A percentile compares a stretch with the other conserved stretches of the same genome.
Conservation (phyloP, 2,113 vertebrate genomes). For the Coptodon bakossiorum region DNA sequence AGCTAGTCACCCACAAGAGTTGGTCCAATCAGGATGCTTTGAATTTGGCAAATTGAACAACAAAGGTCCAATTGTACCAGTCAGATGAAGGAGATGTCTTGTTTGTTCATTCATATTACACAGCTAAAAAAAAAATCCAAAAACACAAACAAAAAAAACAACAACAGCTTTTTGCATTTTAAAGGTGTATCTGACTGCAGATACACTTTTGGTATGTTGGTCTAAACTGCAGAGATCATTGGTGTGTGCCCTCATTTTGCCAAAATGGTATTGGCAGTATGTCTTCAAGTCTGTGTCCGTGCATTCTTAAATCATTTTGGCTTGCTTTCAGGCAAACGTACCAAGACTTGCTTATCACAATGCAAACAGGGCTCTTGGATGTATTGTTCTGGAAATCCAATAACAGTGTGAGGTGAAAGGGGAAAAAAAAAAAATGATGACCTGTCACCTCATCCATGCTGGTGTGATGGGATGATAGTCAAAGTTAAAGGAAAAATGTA, state of each 20-base stretch:
- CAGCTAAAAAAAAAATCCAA: background rate
- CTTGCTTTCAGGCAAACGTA: background rate
- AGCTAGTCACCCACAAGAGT: background rate
- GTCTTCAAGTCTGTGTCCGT: background rate
- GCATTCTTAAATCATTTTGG: background rate
- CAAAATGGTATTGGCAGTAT: background rate
- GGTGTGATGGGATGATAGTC: background rate
- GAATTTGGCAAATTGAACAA: background rate
- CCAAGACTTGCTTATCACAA: background rate
- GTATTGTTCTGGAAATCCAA: background rate
- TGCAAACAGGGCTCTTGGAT: background rate
- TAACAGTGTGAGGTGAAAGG: background rate
- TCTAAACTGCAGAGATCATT: background rate
- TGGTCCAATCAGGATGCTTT: background rate
- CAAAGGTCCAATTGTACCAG: background rate
- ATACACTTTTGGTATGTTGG: background rate
- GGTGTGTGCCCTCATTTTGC: background rate
- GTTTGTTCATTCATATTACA: background rate
- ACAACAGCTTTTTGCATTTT: background rate
- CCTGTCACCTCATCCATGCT: background rate
- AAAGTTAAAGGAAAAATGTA: background rate
- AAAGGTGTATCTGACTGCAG: background rate
- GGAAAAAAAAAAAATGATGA: background rate
- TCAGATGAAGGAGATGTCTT: background rate
- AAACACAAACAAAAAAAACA: background rate